Evolutionary conservation across 1,140 invertebrate genomes (phyloP).

Genomic region (Drosophila varians): DNA sequence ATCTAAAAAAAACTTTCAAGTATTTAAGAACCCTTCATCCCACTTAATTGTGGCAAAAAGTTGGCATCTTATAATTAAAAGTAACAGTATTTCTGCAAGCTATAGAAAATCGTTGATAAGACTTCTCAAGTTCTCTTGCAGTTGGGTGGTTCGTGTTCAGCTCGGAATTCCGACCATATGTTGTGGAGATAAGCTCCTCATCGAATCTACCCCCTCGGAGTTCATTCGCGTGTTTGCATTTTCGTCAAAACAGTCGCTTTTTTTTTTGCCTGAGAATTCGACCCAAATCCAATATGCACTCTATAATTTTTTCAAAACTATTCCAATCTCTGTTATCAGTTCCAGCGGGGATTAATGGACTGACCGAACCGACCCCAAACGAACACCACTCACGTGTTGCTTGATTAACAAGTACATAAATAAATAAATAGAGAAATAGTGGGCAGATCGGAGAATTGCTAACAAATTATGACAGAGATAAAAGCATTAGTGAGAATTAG

Average conservation of each 20-base stretch:
- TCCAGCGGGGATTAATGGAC: not conserved
- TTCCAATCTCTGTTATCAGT: conserved; percentile 10
- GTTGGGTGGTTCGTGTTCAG: conserved; percentile 18
- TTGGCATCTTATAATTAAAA: not conserved
- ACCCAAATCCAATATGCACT: not conserved
- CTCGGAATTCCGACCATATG: conserved; percentile 23
- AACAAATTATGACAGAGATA: conserved; percentile 22
- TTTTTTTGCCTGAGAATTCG: too few relatives aligned
- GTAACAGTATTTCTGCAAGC: not conserved
- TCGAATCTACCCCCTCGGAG: conserved; percentile 11
- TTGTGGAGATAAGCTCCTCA: conserved; percentile 4
- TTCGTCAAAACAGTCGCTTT: not conserved
- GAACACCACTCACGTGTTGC: not conserved
- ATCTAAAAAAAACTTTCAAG: too few relatives aligned
- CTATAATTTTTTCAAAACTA: not conserved
- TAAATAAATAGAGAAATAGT: conserved; percentile 10
- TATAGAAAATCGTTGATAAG: conserved; percentile 13
- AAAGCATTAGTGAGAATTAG: conserved; percentile 23
- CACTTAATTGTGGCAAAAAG: not conserved
- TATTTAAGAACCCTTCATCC: too few relatives aligned
- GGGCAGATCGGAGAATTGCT: conserved; percentile 5
- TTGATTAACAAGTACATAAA: not conserved
- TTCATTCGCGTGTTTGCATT: conserved; percentile 15
- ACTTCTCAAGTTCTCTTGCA: conserved; percentile 13
- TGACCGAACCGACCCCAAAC: not conserved